Base-by-base conservation (phyloP, 2,888 invertebrate species). In the Urechis unicinctus region DNA sequence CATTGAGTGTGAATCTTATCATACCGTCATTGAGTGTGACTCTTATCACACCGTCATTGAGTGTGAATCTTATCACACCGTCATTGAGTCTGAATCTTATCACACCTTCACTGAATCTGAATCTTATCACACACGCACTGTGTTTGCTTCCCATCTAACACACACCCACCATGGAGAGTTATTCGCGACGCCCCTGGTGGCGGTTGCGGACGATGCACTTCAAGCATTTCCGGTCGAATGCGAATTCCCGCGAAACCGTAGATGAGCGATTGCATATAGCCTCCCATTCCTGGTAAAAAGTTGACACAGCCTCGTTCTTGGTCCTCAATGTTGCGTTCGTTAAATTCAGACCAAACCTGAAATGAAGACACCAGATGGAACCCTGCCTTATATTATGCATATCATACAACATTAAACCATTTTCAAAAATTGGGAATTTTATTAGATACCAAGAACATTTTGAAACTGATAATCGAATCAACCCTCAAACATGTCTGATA, bases 271-370 rank as follows among this genome's bases (percentile, higher is more conserved):
- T 67, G 66, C 9, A 66, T 41, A 44, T 60, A 66, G 46, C 55
- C 66, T 0, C 63, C 66, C 59, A 62, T 61, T 17, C 66, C 66
- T 5, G 66, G 64, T 9, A 66, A 59, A 48, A 60, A 66, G 50
- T 66, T 66, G 5, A 62, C 62, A 1, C 53, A 36, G 25, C 65
- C 60, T 9, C 28, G 45, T n/a, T 58, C 43, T 42, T 61, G 61
- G 48, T 62, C 60, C 1, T 46, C 48, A 17, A 17, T 28, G 17
- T 13, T 41, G 3, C 44, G 28, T 46, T 63, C 61, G 36, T 48
- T 57, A 55, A 59, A 60, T 43, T 66, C 66, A 3, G 65, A 67
- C 66, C 66, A 66, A 1, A 66, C 52, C 66, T 66, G 55, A 36
- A 13, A 17, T 9, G 36, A 36, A 36, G n/a, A n/a, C n/a, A n/a